Evolutionary conservation across 1,140 invertebrate species (phyloP).

Genomic region (Parapsyche elsis): DNA sequence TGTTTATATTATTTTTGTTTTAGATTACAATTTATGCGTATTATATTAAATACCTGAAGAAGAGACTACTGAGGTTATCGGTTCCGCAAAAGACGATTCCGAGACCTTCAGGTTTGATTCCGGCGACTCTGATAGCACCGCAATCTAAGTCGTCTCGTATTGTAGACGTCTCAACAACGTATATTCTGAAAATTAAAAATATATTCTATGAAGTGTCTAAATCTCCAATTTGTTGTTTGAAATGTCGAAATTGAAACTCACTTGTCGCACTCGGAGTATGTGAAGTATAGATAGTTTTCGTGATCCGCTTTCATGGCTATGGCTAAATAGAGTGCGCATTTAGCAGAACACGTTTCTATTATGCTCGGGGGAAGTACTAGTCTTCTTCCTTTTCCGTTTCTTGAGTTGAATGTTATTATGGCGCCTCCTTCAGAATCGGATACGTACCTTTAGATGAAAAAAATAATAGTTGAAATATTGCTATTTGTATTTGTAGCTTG

Average conservation of each 20-base stretch:
- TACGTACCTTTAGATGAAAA: conserved; percentile 40
- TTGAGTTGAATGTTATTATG: conserved; percentile 33
- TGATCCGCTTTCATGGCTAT: conserved; percentile 31
- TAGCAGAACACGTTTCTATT: not conserved
- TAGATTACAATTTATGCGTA: not conserved
- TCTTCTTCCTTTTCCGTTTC: conserved; percentile 31
- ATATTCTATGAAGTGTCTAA: not conserved
- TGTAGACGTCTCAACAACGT: conserved; percentile 35
- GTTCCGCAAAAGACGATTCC: conserved; percentile 43
- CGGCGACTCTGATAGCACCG: conserved; percentile 17
- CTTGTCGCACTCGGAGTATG: conserved; percentile 42
- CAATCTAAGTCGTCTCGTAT: not conserved
- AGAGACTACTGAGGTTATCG: conserved; percentile 36
- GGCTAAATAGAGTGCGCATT: conserved; percentile 35
- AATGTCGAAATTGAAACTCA: conserved; percentile 8
- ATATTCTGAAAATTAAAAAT: conserved; percentile 33
- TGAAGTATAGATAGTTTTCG: conserved; percentile 44
- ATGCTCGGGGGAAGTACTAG: conserved; percentile 31
- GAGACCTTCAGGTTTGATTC: conserved; percentile 23
- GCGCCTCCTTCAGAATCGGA: conserved; percentile 40
- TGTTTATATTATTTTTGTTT: not conserved
- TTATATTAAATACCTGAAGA: conserved; percentile 40
- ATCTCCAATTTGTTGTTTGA: not conserved
- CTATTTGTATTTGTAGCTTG: too few relatives aligned
- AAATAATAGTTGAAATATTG: conserved; percentile 27